Percentiles rank a stretch among this genome's conserved stretches.
These are phyloP conservation scores for Autographa gamma DNA, from an alignment of 2,888 invertebrate genomes.

Conservation along the genomic window DNA sequence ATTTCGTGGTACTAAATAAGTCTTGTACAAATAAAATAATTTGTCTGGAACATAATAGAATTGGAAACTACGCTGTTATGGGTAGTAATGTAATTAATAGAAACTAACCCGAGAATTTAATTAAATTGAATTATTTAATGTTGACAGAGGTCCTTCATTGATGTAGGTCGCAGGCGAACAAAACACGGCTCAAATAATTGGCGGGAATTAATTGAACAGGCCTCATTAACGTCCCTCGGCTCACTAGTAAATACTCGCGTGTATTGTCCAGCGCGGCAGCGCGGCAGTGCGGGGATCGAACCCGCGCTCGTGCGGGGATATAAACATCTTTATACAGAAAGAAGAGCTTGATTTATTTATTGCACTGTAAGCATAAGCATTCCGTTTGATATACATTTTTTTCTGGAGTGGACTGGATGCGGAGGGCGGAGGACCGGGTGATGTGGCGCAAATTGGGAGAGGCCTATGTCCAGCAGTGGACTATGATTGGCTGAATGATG, in stretches of 20 bases:
- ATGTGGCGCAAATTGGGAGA: too few species aligned
- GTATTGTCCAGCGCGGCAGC: conserved; percentile 1
- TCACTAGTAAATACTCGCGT: conserved; percentile 14
- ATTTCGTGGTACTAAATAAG: background rate
- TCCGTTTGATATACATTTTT: too few species aligned
- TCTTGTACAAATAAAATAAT: conserved; percentile 5
- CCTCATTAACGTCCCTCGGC: conserved; percentile 46
- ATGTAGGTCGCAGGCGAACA: conserved; percentile 53
- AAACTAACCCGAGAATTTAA: conserved; percentile 63
- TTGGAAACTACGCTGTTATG: conserved; percentile 27
- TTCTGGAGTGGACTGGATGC: too few species aligned
- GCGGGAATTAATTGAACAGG: conserved; percentile 53
- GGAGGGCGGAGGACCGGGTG: too few species aligned
- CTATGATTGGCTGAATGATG: too few species aligned
- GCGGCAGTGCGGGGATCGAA: background rate
- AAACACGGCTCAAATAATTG: conserved; percentile 59
- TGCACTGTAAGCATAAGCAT: too few species aligned
- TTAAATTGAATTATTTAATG: conserved; percentile 67
- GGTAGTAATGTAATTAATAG: conserved; percentile 51
- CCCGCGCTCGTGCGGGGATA: background rate
- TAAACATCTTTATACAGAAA: background rate
- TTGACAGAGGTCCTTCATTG: conserved; percentile 60
- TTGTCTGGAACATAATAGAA: conserved; percentile 17
- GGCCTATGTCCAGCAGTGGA: too few species aligned
- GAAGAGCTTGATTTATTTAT: background rate